Evolutionary conservation across 64 coral and sea anemone species (phyloP).

Genomic region (Montipora foliosa): DNA sequence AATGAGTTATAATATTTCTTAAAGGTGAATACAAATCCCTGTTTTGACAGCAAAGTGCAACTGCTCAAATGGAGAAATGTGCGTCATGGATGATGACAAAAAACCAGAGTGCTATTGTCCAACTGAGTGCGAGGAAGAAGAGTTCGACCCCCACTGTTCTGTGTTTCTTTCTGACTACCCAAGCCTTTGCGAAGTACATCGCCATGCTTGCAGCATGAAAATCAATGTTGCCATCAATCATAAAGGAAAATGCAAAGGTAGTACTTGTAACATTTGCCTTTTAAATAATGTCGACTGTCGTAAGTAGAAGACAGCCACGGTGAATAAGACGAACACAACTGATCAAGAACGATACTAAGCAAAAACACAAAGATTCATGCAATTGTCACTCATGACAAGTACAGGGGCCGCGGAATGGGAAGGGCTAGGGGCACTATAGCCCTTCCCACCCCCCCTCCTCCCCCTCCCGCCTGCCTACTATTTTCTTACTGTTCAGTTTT

Average conservation of each 20-base stretch:
- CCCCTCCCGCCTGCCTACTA: too few species aligned
- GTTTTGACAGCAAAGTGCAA: conserved; percentile 9
- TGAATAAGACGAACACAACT: too few species aligned
- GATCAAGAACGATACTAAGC: too few species aligned
- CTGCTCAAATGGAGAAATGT: conserved; percentile 78
- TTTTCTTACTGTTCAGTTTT: too few species aligned
- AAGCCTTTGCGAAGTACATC: conserved; percentile 79
- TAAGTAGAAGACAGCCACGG: too few species aligned
- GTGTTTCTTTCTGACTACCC: conserved; percentile 64
- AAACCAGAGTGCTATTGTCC: conserved; percentile 54
- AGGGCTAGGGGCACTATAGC: too few species aligned
- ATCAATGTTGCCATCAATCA: conserved; percentile 70
- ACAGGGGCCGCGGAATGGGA: too few species aligned
- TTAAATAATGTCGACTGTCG: too few species aligned
- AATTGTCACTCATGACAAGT: too few species aligned
- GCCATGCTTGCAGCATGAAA: conserved; percentile 59
- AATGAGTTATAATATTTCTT: not conserved
- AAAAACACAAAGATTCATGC: too few species aligned
- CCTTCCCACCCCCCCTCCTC: too few species aligned
- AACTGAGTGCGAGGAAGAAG: conserved; percentile 21
- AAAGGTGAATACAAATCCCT: not conserved
- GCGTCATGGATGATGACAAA: conserved; percentile 15
- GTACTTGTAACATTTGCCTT: not conserved
- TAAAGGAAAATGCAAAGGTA: conserved; percentile 72
- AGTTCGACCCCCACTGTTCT: conserved; percentile 51